A percentile compares a stretch with the other conserved stretches of the same genome.
These are phyloP conservation scores for Neocrepidodera transversa DNA, from an alignment of 2,888 invertebrate species.

Conservation along the genomic window DNA sequence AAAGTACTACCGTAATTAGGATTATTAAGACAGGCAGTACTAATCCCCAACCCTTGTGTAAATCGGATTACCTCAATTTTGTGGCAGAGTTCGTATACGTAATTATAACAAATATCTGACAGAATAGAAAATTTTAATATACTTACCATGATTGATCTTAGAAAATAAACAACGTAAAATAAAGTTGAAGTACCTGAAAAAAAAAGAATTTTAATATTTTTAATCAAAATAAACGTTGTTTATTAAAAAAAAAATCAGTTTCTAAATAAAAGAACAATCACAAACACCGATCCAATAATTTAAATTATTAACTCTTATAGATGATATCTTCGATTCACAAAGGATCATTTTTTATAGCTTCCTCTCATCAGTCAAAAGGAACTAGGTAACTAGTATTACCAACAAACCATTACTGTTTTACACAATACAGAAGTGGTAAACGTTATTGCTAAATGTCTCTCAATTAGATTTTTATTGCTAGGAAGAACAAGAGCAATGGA, in stretches of 20 bases:
- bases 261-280: too few relatives aligned
- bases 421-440: background rate
- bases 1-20: too few relatives aligned
- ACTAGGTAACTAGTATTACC: conserved; percentile 15
- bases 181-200: conserved; percentile 53
- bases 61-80: too few relatives aligned
- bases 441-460: conserved; percentile 2
- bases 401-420: conserved; percentile 11
- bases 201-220: too few relatives aligned
- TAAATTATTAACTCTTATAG: conserved; percentile 11
- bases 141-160: conserved; percentile 51
- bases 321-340: conserved; percentile 12
- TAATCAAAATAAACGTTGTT: too few relatives aligned
- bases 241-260: too few relatives aligned
- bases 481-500: too few relatives aligned
- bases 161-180: conserved; percentile 52
- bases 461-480: background rate
- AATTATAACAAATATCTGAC: too few relatives aligned
- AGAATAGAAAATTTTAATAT: too few relatives aligned
- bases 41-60: too few relatives aligned
- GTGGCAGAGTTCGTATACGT: too few relatives aligned
- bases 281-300: conserved; percentile 6
- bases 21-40: too few relatives aligned
- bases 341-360: conserved; percentile 15
- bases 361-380: conserved; percentile 21